Base-by-base conservation (phyloP, 2,888 invertebrate species). In the Dicycla oo region DNA sequence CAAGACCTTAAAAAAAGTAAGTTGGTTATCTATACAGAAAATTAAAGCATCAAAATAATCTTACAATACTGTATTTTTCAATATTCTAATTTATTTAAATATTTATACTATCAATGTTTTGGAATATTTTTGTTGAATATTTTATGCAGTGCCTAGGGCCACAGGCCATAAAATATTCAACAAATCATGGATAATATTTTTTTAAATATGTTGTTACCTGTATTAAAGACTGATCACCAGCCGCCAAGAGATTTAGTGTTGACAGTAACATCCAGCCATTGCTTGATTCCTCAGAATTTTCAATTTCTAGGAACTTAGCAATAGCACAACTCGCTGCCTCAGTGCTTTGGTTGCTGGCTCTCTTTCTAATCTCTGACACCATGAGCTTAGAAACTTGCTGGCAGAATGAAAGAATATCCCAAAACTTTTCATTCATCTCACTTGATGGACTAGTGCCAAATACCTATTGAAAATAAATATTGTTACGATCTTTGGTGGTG, bases 341-440 rank as follows among this genome's bases (percentile, higher is more conserved):
- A 53, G 98, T 98, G 88, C 98, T 99, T 93, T 99, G 99, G 94
- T 99, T 99, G 73, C 99, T 99, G 20, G 99, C 99, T 86, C 99
- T 97, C 89, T 98, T 97, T 69, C 99, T 96, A 86, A 99, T 99
- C 95, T 99, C 99, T 10, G 98, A 97, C n/a, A 99, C 99, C 98
- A 99, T 99, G 38, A 99, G 96, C 82, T 98, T 97, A 0, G 99
- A 99, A 0, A 99, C 98, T 96, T 99, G 98, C 91, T 98, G 98
- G 89, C 98, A 98, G 92, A 99, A 99, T 82, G 98, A 98, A 70
- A 99, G 96, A 83, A 99, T 98, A 92, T 99, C 99, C 97, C 99
- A 98, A 96, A 99, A 99, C 93, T 99, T 99, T 92, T 99, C 99
- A 91, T 98, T 98, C 98, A 99, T 98, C 90, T 99, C 99, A 90